These are phyloP conservation scores for Neotoxoptera formosana DNA, from an alignment of 1,140 invertebrate species.

Conservation along the genomic window DNA sequence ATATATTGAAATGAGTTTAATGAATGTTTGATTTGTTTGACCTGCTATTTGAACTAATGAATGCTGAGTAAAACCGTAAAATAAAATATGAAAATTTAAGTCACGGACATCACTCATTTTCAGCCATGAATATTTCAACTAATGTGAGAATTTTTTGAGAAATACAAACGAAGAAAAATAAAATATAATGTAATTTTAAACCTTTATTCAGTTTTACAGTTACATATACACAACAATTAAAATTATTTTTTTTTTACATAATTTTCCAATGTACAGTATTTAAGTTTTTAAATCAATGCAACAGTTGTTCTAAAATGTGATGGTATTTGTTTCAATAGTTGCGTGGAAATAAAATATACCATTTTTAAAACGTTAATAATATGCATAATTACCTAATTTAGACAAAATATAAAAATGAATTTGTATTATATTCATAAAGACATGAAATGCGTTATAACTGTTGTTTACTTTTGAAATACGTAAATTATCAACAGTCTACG, in stretches of 20 bases:
- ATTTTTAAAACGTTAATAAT: not conserved
- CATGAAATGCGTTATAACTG: not conserved
- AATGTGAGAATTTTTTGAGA: not conserved
- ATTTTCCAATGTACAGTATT: not conserved
- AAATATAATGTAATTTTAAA: not conserved
- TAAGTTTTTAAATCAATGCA: not conserved
- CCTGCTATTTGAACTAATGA: not conserved
- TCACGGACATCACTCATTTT: not conserved
- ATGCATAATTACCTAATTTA: not conserved
- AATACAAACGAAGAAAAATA: not conserved
- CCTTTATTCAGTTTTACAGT: not conserved
- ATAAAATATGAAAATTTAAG: not conserved
- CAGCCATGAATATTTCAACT: not conserved
- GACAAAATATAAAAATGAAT: not conserved
- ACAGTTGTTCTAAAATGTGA: not conserved
- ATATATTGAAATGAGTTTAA: slow-evolving; percentile 10
- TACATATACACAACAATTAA: not conserved
- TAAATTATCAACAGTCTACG: not conserved
- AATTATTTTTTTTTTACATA: not conserved
- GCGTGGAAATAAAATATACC: too few relatives aligned
- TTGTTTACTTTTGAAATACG: not conserved
- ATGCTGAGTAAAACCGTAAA: not conserved
- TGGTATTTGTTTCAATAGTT: not conserved
- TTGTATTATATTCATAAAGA: not conserved
- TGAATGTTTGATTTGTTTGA: slow-evolving; percentile 31